Conservation (phyloP, 2,888 invertebrate genomes). For the Aproaerema taeniolella region DNA sequence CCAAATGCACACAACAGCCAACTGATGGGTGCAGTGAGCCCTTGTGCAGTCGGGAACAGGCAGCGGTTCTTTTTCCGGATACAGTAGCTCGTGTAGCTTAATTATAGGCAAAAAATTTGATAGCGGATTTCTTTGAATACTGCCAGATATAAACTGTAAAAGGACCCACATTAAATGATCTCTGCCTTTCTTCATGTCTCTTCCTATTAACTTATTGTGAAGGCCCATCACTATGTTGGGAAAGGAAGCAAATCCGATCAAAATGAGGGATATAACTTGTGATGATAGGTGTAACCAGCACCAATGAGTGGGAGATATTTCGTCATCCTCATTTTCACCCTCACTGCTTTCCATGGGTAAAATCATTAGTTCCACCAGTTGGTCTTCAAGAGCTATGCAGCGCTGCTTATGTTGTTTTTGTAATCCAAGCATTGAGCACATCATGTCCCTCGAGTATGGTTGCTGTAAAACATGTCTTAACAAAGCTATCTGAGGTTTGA, state of each 20-base stretch:
- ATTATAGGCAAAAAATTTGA: slow-evolving; percentile 93
- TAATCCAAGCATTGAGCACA: slow-evolving; percentile 94
- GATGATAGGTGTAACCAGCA: slow-evolving; percentile 96
- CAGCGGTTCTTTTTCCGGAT: slow-evolving; percentile 93
- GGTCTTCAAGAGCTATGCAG: slow-evolving; percentile 94
- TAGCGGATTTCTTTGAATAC: slow-evolving; percentile 94
- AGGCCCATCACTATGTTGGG: slow-evolving; percentile 94
- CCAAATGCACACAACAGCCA: slow-evolving; percentile 98
- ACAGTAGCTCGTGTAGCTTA: slow-evolving; percentile 93
- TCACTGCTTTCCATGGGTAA: slow-evolving; percentile 95
- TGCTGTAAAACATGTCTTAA: slow-evolving; percentile 94
- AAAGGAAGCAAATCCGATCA: slow-evolving; percentile 96
- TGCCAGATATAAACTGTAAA: slow-evolving; percentile 97
- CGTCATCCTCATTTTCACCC: slow-evolving; percentile 77
- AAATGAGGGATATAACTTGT: slow-evolving; percentile 95
- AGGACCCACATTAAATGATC: slow-evolving; percentile 99
- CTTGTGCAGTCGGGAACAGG: slow-evolving; percentile 93
- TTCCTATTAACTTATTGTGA: slow-evolving; percentile 87
- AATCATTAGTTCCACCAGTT: slow-evolving; percentile 93
- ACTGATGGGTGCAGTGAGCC: slow-evolving; percentile 90
- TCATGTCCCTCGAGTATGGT: slow-evolving; percentile 97
- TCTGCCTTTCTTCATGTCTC: slow-evolving; percentile 91
- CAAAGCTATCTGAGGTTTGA: slow-evolving; percentile 92
- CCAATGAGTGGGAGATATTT: slow-evolving; percentile 83
- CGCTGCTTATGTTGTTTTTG: slow-evolving; percentile 94